Percentiles rank a stretch among this genome's conserved stretches.
Evolutionary conservation across 1,140 invertebrate genomes (phyloP).

Genomic region (Babylonia areolata): DNA sequence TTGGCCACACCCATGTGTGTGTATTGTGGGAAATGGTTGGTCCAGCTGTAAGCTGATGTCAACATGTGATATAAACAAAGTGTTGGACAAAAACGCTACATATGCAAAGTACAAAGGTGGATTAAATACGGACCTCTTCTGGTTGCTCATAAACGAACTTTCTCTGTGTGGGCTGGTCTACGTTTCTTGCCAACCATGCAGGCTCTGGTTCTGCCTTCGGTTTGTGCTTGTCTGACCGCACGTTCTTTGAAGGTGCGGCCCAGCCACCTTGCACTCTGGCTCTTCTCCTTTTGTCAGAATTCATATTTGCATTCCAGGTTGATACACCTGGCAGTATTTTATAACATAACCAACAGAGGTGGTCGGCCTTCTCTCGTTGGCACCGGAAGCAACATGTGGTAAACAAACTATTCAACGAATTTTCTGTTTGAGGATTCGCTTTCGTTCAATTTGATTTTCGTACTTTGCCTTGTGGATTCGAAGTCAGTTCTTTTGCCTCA

Average conservation of each 20-base stretch:
- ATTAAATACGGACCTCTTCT: constrained; percentile 49
- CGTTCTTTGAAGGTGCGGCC: constrained; percentile 61
- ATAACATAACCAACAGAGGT: too few species aligned
- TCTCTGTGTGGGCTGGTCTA: constrained; percentile 56
- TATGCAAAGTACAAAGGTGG: too few species aligned
- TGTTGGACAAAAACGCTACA: too few species aligned
- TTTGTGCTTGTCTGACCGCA: constrained; percentile 62
- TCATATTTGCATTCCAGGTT: constrained; percentile 59
- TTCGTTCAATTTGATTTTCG: background rate
- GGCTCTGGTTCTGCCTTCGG: constrained; percentile 51
- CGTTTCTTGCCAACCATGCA: constrained; percentile 67
- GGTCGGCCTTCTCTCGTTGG: too few species aligned
- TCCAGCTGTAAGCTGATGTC: too few species aligned
- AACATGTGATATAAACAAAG: too few species aligned
- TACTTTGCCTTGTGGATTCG: background rate
- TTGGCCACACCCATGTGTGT: too few species aligned
- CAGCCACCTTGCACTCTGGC: constrained; percentile 72
- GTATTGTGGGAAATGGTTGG: too few species aligned
- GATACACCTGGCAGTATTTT: too few species aligned
- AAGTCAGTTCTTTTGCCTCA: too few species aligned
- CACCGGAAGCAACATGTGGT: background rate
- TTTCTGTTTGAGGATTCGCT: background rate
- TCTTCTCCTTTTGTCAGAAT: constrained; percentile 58
- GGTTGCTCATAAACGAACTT: constrained; percentile 69
- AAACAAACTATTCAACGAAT: constrained; percentile 1